Evolutionary conservation across 2,113 vertebrate species (phyloP), one percentile per base, ranked within the genome.

Genomic region (Vidua chalybeata): DNA sequence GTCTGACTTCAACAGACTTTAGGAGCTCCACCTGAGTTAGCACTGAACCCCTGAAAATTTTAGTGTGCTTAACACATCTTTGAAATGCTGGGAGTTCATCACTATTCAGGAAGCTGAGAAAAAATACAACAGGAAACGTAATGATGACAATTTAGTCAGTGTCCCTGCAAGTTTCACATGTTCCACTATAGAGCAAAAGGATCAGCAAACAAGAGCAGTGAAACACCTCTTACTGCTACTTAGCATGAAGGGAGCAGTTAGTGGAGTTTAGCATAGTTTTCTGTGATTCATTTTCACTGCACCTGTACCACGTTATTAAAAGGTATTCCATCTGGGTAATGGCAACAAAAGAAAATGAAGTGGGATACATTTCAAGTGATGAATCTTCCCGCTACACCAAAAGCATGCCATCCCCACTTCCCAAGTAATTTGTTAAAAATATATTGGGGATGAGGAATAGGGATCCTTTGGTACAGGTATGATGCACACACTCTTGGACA

Each of bases 241-340:
- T 56, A 68, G 75, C 61, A 59, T 11, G 68, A 83, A 91, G 82
- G 76, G 73, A 97, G 35, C 72, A 92, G 76, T 93, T 61, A 88
- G 76, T 61, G 64, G 68, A 92, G 52, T 78, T 95, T 61, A 96
- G 79, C 75, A 72, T 93, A 62, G 93, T 92, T 90, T 15, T 33
- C 22, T 39, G 61, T 68, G 92, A 87, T 94, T 95, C 84, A 91
- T 87, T 91, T 95, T 88, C 89, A 81, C 56, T 75, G 83, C 92
- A 96, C 87, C 87, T 84, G 78, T 67, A 84, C 48, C 58, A 18
- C 5, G 5, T 66, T 79, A 86, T 74, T 84, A 82, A 95, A 71
- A 92, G 59, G 63, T 82, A 75, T 74, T 89, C 77, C 69, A 89
- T 66, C 71, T 62, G 79, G 77, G 55, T 74, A 93, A 94, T 35